These are phyloP conservation scores for Platysternon megacephalum DNA, from an alignment of 2,113 vertebrate species.

Conservation along the genomic window DNA sequence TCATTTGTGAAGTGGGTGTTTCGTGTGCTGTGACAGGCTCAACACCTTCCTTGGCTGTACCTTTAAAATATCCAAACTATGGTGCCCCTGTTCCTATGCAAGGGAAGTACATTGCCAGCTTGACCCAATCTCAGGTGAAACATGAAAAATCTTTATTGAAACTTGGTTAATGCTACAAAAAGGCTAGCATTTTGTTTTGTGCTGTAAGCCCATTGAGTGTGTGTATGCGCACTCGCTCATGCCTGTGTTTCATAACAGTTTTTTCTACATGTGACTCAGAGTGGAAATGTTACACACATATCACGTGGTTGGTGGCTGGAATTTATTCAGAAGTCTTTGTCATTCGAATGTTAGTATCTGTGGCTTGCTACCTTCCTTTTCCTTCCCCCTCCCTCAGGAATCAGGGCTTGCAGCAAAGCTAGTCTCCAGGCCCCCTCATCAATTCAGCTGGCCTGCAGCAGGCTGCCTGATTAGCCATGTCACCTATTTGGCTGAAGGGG, in stretches of 20 bases:
- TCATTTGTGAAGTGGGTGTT: conserved; percentile 26
- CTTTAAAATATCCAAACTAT: conserved; percentile 12
- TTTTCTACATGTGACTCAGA: conserved; percentile 48
- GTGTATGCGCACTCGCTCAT: rapidly evolving
- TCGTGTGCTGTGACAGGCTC: conserved; percentile 21
- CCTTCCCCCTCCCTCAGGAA: neutral
- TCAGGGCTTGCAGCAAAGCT: neutral
- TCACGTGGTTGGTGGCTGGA: conserved; percentile 64
- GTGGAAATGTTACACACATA: conserved; percentile 45
- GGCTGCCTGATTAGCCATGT: neutral
- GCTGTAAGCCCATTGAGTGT: neutral
- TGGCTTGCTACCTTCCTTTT: neutral
- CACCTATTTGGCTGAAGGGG: neutral
- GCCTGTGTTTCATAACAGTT: conserved; percentile 47
- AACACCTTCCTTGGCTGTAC: neutral
- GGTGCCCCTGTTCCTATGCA: neutral
- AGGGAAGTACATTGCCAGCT: neutral
- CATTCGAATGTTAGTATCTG: conserved; percentile 34
- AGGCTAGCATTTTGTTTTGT: neutral
- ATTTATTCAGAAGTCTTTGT: neutral
- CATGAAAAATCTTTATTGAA: neutral
- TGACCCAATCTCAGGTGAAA: neutral
- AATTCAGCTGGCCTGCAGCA: neutral
- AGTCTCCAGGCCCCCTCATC: neutral
- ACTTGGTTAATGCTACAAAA: neutral